These are phyloP conservation scores for Lysiphlebus fabarum DNA, from an alignment of 1,140 invertebrate genomes.

Conservation along the genomic window DNA sequence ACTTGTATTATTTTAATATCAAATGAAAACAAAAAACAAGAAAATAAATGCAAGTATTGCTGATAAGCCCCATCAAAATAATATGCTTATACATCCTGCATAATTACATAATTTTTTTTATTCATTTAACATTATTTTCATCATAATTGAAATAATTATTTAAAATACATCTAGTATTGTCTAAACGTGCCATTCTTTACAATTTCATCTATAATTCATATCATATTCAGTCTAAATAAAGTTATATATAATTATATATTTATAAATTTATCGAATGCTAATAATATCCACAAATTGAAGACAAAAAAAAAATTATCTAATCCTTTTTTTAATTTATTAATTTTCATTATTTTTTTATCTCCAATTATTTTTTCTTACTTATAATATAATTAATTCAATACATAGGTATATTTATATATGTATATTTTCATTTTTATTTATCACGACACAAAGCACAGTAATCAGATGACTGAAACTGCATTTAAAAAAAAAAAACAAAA, in stretches of 20 bases:
- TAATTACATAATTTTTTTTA: neutral
- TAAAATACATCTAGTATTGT: constrained; percentile 43
- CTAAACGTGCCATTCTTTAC: constrained; percentile 37
- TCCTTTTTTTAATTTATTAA: too few species aligned
- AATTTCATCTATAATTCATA: constrained; percentile 4
- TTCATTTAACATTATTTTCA: constrained; percentile 9
- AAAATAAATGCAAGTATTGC: too few species aligned
- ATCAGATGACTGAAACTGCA: neutral
- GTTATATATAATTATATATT: constrained; percentile 26
- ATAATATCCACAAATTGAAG: too few species aligned
- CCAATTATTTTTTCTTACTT: too few species aligned
- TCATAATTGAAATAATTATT: constrained; percentile 15
- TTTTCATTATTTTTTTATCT: too few species aligned
- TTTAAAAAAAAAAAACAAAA: neutral
- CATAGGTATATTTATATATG: neutral
- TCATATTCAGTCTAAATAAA: constrained; percentile 25
- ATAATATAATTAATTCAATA: neutral
- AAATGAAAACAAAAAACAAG: too few species aligned
- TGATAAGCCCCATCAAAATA: too few species aligned
- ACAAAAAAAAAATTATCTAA: too few species aligned
- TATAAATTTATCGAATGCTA: constrained; percentile 15
- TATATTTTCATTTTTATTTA: constrained; percentile 4
- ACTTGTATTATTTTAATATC: neutral
- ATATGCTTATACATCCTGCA: too few species aligned
- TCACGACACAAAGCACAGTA: neutral